A percentile compares a stretch with the other conserved stretches of the same genome.
phyloP scores from a whole-genome alignment of 2,797 vertebrate genomes.

The Thripadectes ignobilis region DNA sequence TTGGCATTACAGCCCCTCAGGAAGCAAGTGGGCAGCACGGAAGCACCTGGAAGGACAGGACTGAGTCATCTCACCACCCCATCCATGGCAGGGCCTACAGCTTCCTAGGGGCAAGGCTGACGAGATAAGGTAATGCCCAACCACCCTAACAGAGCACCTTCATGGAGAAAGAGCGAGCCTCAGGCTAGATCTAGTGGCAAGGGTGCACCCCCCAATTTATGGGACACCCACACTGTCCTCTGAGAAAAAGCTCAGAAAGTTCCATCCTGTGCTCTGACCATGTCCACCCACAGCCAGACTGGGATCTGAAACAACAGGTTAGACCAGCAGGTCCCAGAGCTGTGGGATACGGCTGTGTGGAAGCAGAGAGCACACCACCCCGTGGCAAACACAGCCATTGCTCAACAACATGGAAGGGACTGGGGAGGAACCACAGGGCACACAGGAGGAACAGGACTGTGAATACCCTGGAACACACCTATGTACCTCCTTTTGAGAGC shows the following conservation, averaged over 20 bases:
- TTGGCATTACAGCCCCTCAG: not conserved
- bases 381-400: not conserved
- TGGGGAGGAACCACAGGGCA: not conserved
- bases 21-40: not conserved
- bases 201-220: not conserved
- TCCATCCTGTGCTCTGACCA: not conserved
- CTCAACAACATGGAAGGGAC: no score
- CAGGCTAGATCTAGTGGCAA: not conserved
- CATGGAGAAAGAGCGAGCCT: not conserved
- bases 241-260: not conserved
- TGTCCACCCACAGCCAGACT: not conserved
- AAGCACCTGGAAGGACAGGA: not conserved
- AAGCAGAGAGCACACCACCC: not conserved
- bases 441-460: not conserved
- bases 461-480: not conserved
- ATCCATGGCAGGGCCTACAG: not conserved
- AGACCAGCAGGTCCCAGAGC: not conserved
- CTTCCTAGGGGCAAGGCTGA: not conserved
- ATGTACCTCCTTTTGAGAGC: not conserved
- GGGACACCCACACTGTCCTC: not conserved
- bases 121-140: not conserved
- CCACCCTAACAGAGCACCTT: not conserved
- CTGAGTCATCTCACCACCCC: not conserved
- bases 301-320: not conserved
- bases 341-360: fast-evolving